phyloP scores from a whole-genome alignment of 2,797 vertebrate species.

The Sebastiscus albofasciatus region DNA sequence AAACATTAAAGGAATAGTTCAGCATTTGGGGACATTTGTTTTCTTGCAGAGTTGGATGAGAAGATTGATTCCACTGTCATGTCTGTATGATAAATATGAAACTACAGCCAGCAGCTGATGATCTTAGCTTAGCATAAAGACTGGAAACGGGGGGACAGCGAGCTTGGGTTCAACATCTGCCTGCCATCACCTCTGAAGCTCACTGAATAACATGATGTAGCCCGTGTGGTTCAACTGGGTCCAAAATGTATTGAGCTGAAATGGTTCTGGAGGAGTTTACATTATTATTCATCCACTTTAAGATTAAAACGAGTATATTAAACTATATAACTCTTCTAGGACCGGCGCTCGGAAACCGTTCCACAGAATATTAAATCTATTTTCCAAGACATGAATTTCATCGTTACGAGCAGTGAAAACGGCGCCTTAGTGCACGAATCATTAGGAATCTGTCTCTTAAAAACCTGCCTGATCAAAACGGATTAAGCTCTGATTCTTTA shows the following conservation, averaged over 20 bases:
- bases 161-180: too few species aligned
- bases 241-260: constrained; percentile 69
- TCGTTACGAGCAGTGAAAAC: constrained; percentile 33
- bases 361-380: constrained; percentile 43
- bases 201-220: neutral
- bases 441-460: constrained; percentile 8
- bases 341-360: constrained; percentile 19
- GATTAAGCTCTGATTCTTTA: neutral
- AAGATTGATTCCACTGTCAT: neutral
- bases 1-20: neutral
- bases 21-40: neutral
- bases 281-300: constrained; percentile 74
- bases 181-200: neutral
- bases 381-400: constrained; percentile 40
- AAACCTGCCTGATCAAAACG: neutral
- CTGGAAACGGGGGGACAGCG: neutral
- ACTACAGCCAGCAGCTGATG: neutral
- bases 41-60: neutral
- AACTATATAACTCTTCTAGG: constrained; percentile 48
- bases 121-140: neutral
- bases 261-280: constrained; percentile 57
- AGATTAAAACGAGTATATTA: constrained; percentile 67
- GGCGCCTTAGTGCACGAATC: neutral
- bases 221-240: constrained; percentile 55
- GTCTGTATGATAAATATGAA: neutral